Evolutionary conservation across 2,797 vertebrate genomes (phyloP).

Genomic region (Pristis pectinata): DNA sequence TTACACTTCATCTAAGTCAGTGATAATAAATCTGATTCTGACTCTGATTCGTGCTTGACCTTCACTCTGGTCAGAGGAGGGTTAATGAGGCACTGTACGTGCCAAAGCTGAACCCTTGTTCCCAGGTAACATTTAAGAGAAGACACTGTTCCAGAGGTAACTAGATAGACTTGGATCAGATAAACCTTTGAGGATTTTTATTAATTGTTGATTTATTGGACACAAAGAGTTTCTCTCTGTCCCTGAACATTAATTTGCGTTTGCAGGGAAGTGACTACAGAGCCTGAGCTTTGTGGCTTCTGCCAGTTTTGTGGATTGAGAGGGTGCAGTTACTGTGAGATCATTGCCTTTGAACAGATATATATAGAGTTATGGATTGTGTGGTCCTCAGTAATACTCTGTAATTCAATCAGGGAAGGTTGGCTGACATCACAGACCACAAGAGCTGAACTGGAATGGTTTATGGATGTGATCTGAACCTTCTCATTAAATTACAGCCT

Average conservation of each 20-base stretch:
- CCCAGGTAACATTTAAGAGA: background rate
- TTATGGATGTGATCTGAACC: conserved; percentile 13
- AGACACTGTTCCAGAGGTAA: background rate
- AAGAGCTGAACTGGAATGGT: background rate
- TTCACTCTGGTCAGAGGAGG: background rate
- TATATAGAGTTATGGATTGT: background rate
- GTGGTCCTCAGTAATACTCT: background rate
- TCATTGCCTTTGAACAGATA: background rate
- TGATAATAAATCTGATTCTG: too few species aligned
- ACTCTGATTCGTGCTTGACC: too few species aligned
- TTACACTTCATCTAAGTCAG: too few species aligned
- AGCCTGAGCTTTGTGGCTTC: background rate
- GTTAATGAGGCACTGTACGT: background rate
- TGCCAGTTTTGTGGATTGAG: background rate
- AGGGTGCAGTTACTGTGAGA: background rate
- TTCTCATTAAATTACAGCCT: conserved; percentile 30
- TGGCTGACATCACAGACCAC: background rate
- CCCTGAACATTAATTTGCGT: too few species aligned
- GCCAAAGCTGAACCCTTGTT: too few species aligned
- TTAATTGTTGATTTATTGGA: background rate
- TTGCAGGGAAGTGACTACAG: background rate
- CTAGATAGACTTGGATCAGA: too few species aligned
- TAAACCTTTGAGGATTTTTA: too few species aligned
- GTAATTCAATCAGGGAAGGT: background rate
- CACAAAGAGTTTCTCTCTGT: background rate